Evolutionary conservation across 2,113 vertebrate species (phyloP), one percentile per base, ranked within the genome.

Genomic region (Sakesphorus luctuosus): DNA sequence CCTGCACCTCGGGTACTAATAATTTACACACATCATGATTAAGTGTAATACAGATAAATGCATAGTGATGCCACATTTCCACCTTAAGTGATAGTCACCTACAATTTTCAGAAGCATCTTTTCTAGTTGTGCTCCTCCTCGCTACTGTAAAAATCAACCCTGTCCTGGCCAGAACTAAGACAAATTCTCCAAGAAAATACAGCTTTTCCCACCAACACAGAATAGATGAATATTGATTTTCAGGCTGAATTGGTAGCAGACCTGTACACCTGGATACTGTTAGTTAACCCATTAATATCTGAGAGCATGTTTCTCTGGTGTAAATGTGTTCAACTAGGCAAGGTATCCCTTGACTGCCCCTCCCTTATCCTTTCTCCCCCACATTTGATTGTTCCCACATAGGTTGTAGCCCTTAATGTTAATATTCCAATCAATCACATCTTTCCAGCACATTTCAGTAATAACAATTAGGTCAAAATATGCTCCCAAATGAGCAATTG

Each of bases 401-500:
- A 83, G 46, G 46, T 74, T 94, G 38, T 74, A 90, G 50, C 21
- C 55, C 80, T 86, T 94, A 46, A 91, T 95, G 93, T 86, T 85
- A 90, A 85, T 83, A 96, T 83, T 83, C 50, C 26, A 80, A 74
- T 94, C 79, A 94, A 91, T 85, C 9, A 46, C 76, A 63, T 85
- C 59, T 85, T 93, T 82, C 62, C 67, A 84, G 78, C 18, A 92
- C 46, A 55, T 79, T 94, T 95, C 71, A 71, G 71, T 63, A 91
- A 87, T 73, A 94, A 62, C 61, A 96, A 84, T 94, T 95, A 94
- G 76, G 65, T 81, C 76, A 93, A 92, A 96, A 86, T 86, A 84
- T 29, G 40, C 17, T 95, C 79, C 75, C 82, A 95, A 93, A 93
- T 53, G 55, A 90, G 78, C 75, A 94, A 87, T 87, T 69, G 43